These are phyloP conservation scores for Arizona elegans DNA, from an alignment of 2,113 vertebrate species.

Conservation along the genomic window DNA sequence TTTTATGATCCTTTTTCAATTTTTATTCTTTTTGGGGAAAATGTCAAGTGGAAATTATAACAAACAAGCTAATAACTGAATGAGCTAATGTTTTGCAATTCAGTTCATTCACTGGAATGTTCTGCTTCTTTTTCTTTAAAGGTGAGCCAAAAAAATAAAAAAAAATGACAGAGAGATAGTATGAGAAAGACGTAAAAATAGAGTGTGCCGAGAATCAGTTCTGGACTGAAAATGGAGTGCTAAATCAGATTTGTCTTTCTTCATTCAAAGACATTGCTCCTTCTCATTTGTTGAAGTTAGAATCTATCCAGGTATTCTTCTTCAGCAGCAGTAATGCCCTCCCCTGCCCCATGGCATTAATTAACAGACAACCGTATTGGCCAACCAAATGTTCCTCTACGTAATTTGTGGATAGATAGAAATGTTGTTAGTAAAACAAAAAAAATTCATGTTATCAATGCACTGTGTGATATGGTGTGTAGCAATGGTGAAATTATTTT, in stretches of 20 bases:
- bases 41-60: background rate
- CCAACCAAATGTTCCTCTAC: background rate
- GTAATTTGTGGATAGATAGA: background rate
- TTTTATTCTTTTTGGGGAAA: conserved; percentile 17
- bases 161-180: background rate
- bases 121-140: conserved; percentile 26
- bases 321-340: background rate
- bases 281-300: background rate
- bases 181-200: background rate
- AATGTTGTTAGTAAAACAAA: background rate
- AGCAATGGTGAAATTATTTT: background rate
- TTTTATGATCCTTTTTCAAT: conserved; percentile 12
- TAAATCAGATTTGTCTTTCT: background rate
- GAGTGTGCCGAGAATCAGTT: background rate
- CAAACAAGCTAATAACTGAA: background rate
- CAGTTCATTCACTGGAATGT: background rate
- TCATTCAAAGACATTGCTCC: accelerated
- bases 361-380: background rate
- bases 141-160: background rate
- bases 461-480: background rate
- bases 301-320: background rate
- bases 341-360: background rate
- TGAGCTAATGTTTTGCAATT: conserved; percentile 6
- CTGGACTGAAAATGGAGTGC: background rate
- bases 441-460: background rate